Base-by-base conservation (phyloP, 2,797 vertebrate genomes). In the Helostoma temminkii region DNA sequence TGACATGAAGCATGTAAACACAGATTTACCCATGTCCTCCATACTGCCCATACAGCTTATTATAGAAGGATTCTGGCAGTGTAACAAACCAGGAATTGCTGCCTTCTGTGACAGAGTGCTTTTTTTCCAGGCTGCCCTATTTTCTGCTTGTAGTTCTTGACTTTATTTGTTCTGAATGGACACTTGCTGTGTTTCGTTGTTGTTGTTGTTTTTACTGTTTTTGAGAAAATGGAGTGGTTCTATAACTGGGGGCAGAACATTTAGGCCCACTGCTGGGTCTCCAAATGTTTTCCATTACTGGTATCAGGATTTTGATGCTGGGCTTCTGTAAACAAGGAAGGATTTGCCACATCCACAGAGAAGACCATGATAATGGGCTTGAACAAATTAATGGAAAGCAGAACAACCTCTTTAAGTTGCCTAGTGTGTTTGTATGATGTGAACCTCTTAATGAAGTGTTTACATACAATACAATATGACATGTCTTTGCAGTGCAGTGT, bases 141-240 rank as follows among this genome's bases (percentile, higher is more conserved):
- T 91, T 92, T 90, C 67, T 62, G 65, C 78, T 47, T 76, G 54
- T 66, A 82, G 81, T 79, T 89, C 78, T 89, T 88, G 59, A 89
- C 81, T 85, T 86, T 91, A 78, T 89, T 83, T 88, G 77, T 72
- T 75, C 78, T 72, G 70, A 89, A 84, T 72, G 65, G 72, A 76
- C 75, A 85, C 79, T 77, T 48, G 34, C 36, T 73, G 34, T 42
- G 39, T 41, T 41, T 58, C 66, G 76, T 73, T 78, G 45, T 74
- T 61, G 69, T 28, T 37, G 68, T 70, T 46, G 36, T 43, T 64
- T 76, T 77, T 78, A 39, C 37, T 61, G 15, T 62, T 85, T 72
- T 76, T 61, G 50, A 74, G 59, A 48, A 81, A 80, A 77, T 72
- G 26, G 32, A 78, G 62, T 52, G 24, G 55, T 37, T 70, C 46